Conservation (phyloP, 1,140 invertebrate species). For the Pentalonia nigronervosa region DNA sequence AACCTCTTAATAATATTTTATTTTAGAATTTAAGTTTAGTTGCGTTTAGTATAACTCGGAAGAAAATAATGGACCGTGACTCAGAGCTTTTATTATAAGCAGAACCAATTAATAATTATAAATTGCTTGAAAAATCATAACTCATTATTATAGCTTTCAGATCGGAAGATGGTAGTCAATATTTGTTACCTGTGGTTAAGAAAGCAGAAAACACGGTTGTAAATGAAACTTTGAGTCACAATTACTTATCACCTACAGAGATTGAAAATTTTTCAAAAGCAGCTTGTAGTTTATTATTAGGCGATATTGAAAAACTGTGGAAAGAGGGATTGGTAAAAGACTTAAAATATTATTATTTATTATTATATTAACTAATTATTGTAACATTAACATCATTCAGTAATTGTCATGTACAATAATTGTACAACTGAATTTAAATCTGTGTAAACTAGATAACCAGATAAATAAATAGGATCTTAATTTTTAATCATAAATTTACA, state of each 20-base stretch:
- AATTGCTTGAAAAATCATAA: neutral
- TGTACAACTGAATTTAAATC: neutral
- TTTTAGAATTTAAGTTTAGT: too few relatives aligned
- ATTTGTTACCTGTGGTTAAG: constrained; percentile 94
- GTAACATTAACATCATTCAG: neutral
- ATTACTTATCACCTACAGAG: constrained; percentile 94
- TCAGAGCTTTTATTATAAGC: too few relatives aligned
- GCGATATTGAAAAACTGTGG: constrained; percentile 74
- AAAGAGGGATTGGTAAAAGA: constrained; percentile 74
- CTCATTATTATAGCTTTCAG: constrained; percentile 79
- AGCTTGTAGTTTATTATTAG: constrained; percentile 84
- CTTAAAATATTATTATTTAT: neutral
- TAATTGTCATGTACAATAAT: neutral
- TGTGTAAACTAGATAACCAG: neutral
- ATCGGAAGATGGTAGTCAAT: constrained; percentile 91
- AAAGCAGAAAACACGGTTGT: constrained; percentile 87
- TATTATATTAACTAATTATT: neutral
- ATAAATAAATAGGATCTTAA: neutral
- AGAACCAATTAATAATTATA: too few relatives aligned
- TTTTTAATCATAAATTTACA: neutral
- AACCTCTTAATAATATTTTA: too few relatives aligned
- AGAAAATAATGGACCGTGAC: too few relatives aligned
- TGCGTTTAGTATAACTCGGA: too few relatives aligned
- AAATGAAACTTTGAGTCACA: constrained; percentile 88
- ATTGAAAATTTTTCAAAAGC: constrained; percentile 80